Conservation (phyloP, 2,113 vertebrate species). For the Syngnathus typhle region DNA sequence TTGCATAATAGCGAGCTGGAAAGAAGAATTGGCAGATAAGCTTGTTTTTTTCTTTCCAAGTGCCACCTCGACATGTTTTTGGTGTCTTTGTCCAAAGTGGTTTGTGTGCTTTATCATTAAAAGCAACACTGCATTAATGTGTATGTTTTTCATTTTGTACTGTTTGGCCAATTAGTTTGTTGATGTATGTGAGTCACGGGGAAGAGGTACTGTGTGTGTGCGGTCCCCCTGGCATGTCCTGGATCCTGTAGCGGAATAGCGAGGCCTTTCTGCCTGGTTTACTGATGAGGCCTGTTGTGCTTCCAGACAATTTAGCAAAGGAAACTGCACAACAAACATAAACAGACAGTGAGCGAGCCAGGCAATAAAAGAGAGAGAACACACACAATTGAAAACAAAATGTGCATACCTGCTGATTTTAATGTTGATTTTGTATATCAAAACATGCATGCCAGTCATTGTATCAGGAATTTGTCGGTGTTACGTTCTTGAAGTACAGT, state of each 20-base stretch:
- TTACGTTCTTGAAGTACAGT: not conserved
- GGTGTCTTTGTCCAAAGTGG: not conserved
- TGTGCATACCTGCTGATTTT: constrained; percentile 19
- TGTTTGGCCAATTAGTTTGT: constrained; percentile 43
- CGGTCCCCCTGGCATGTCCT: constrained; percentile 53
- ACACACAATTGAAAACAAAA: constrained; percentile 25
- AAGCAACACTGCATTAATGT: not conserved
- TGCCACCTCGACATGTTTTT: not conserved
- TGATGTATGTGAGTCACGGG: constrained; percentile 31
- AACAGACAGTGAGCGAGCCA: constrained; percentile 59
- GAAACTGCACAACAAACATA: constrained; percentile 74
- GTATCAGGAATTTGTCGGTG: not conserved
- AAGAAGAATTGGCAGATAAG: constrained; percentile 36
- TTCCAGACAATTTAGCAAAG: constrained; percentile 83
- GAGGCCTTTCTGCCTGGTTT: constrained; percentile 84
- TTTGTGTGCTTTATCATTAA: not conserved
- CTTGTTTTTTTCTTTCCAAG: constrained; percentile 20
- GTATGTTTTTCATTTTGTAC: constrained; percentile 20
- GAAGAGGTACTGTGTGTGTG: constrained; percentile 30
- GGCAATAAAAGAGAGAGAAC: constrained; percentile 42
- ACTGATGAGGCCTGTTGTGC: constrained; percentile 77
- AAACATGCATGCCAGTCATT: not conserved
- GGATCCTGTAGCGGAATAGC: constrained; percentile 56
- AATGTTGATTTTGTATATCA: constrained; percentile 12
- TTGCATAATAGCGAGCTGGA: constrained; percentile 50